phyloP scores from a whole-genome alignment of 1,140 invertebrate genomes.

The Bactericera cockerelli region DNA sequence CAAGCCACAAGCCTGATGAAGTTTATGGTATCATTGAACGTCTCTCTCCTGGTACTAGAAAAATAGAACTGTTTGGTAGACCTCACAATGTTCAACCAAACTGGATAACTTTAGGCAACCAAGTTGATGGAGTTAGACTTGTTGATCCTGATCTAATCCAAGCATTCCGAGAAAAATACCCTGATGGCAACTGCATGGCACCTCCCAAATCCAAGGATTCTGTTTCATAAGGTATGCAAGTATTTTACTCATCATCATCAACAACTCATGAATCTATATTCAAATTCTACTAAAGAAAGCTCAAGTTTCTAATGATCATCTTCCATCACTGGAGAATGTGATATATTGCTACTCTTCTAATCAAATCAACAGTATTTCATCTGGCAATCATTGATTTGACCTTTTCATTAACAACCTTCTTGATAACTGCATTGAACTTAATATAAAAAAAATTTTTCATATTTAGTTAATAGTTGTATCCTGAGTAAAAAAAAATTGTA shows the following conservation, averaged over 20 bases:
- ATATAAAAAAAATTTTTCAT: too few species aligned
- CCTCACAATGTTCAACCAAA: slow-evolving; percentile 97
- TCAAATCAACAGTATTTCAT: too few species aligned
- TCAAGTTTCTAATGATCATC: too few species aligned
- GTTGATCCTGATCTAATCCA: slow-evolving; percentile 83
- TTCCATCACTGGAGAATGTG: too few species aligned
- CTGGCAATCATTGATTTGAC: too few species aligned
- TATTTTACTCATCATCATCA: not conserved
- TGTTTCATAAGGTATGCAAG: slow-evolving; percentile 2
- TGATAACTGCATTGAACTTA: too few species aligned
- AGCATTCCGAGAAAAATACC: slow-evolving; percentile 79
- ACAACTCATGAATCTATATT: too few species aligned
- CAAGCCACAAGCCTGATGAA: slow-evolving; percentile 96
- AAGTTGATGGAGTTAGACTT: slow-evolving; percentile 84
- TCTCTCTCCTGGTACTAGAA: slow-evolving; percentile 79
- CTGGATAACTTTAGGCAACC: slow-evolving; percentile 93
- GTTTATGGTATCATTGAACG: slow-evolving; percentile 87
- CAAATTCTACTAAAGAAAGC: too few species aligned
- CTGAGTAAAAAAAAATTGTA: too few species aligned
- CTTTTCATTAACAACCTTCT: too few species aligned
- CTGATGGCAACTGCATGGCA: slow-evolving; percentile 78
- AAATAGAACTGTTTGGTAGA: slow-evolving; percentile 93
- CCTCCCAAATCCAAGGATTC: slow-evolving; percentile 23
- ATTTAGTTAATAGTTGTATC: too few species aligned
- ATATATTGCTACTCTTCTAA: too few species aligned